Conservation (phyloP, 2,113 vertebrate species). For the Machaerirhynchus nigripectus region DNA sequence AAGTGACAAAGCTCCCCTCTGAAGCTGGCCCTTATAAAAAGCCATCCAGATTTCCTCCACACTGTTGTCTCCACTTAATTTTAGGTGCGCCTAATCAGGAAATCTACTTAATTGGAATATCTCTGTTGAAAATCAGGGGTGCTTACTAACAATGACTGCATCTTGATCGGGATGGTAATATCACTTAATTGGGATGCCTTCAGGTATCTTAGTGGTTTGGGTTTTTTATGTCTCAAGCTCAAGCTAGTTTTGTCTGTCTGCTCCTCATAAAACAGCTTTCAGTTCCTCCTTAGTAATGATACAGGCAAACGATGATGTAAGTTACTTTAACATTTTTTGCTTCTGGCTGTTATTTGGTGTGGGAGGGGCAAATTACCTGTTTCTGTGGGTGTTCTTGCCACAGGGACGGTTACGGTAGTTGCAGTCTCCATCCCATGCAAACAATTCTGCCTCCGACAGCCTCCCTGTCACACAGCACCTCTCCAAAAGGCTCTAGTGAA, state of each 20-base stretch:
- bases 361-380: constrained; percentile 61
- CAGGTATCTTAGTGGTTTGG: constrained; percentile 60
- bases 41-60: not conserved
- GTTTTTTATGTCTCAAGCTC: constrained; percentile 57
- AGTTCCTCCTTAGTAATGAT: constrained; percentile 64
- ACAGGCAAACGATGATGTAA: constrained; percentile 62
- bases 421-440: not conserved
- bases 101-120: constrained; percentile 62
- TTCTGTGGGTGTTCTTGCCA: constrained; percentile 64
- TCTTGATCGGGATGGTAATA: constrained; percentile 67
- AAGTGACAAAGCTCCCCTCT: not conserved
- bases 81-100: constrained; percentile 47
- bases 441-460: not conserved
- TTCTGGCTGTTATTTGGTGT: constrained; percentile 60
- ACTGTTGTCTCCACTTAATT: not conserved
- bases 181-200: constrained; percentile 70
- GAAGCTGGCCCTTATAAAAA: not conserved
- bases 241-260: constrained; percentile 63
- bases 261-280: constrained; percentile 64
- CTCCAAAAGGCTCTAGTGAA: not conserved
- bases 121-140: constrained; percentile 43
- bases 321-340: constrained; percentile 57
- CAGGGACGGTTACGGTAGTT: not conserved
- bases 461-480: not conserved
- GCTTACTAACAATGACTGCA: constrained; percentile 67